phyloP scores from a whole-genome alignment of 2,888 invertebrate species.

The Ecliptopera silaceata region DNA sequence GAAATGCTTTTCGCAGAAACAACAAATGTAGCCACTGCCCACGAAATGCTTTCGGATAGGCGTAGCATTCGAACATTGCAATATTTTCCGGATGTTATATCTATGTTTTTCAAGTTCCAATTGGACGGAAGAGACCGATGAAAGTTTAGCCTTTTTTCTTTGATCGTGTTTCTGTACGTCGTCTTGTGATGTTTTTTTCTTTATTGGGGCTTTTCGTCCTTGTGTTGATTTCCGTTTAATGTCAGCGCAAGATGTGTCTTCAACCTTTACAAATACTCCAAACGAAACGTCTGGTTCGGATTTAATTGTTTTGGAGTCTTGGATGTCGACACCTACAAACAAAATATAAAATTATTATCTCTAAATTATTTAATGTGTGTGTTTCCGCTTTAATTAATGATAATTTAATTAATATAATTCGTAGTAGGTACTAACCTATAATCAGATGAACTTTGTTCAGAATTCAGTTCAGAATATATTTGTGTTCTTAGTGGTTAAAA shows the following conservation, averaged over 20 bases:
- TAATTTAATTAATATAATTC: neutral
- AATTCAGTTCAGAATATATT: too few relatives aligned
- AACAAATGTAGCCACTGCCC: conserved; percentile 52
- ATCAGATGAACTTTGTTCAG: too few relatives aligned
- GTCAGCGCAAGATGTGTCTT: neutral
- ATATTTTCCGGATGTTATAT: conserved; percentile 31
- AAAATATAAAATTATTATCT: conserved; percentile 14
- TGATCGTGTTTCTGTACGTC: neutral
- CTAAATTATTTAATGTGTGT: neutral
- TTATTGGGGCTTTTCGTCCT: neutral
- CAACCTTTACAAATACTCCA: neutral
- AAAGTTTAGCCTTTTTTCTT: neutral
- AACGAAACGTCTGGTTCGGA: neutral
- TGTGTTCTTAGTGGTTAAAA: too few relatives aligned
- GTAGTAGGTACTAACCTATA: too few relatives aligned
- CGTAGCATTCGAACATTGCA: conserved; percentile 41
- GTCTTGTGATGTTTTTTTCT: neutral
- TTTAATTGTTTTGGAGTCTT: conserved; percentile 8
- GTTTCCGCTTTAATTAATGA: neutral
- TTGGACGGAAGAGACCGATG: neutral
- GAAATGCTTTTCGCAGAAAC: conserved; percentile 51
- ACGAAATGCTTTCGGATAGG: conserved; percentile 45
- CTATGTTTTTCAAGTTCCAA: conserved; percentile 24
- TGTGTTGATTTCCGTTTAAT: neutral
- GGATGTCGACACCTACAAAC: conserved; percentile 23